These are phyloP conservation scores for Hypselothyrea guttata DNA, from an alignment of 2,888 invertebrate species.

Conservation along the genomic window DNA sequence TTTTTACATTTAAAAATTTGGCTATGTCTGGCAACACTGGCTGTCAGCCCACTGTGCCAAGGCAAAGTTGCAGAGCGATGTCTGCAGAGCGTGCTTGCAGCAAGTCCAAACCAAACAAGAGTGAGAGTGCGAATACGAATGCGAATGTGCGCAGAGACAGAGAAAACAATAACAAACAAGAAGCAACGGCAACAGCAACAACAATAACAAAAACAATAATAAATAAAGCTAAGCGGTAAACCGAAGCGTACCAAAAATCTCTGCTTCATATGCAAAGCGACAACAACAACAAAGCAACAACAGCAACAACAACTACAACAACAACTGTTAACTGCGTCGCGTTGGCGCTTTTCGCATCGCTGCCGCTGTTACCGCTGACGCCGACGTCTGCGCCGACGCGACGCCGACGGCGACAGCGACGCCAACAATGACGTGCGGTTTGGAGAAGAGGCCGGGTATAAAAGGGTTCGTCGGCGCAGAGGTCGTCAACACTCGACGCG, in stretches of 20 bases:
- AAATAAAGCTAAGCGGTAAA: constrained; percentile 39
- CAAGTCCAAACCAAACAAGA: constrained; percentile 20
- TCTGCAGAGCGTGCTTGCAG: constrained; percentile 21
- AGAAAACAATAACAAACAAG: constrained; percentile 1
- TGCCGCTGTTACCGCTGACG: constrained; percentile 21
- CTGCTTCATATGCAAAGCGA: constrained; percentile 51
- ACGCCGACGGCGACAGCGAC: constrained; percentile 11
- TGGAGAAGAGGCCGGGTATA: constrained; percentile 58
- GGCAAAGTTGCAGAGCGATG: constrained; percentile 31
- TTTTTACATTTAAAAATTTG: no score
- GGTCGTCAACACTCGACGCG: constrained; percentile 65
- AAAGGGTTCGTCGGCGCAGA: constrained; percentile 62
- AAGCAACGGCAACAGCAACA: constrained; percentile 19
- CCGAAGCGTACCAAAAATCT: constrained; percentile 31
- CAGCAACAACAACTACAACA: constrained; percentile 8
- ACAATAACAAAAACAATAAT: background rate
- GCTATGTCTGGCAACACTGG: no score
- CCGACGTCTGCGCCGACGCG: constrained; percentile 5
- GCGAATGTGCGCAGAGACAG: constrained; percentile 24
- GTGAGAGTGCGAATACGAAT: constrained; percentile 34
- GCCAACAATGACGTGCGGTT: constrained; percentile 33
- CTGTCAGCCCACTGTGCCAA: constrained; percentile 38
- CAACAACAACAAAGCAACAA: constrained; percentile 8
- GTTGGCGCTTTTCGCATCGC: constrained; percentile 58
- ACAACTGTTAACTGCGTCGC: constrained; percentile 39